phyloP scores from a whole-genome alignment of 2,888 invertebrate species.

The Morinoia aosen region DNA sequence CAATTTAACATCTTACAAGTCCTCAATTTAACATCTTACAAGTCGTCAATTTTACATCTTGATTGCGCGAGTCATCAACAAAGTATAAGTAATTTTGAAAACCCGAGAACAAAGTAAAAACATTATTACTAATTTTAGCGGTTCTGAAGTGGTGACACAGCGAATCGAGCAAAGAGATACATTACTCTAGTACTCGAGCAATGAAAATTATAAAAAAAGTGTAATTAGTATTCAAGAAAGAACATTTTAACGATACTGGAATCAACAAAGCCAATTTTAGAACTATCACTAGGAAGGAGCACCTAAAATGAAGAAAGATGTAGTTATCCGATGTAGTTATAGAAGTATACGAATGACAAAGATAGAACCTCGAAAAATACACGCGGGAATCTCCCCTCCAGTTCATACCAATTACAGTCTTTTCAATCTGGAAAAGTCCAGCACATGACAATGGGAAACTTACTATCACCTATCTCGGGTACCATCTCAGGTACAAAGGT shows the following conservation, averaged over 20 bases:
- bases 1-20: too few relatives aligned
- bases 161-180: background rate
- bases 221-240: background rate
- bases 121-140: background rate
- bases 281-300: background rate
- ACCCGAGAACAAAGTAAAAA: background rate
- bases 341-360: background rate
- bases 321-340: background rate
- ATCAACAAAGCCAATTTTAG: background rate
- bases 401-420: background rate
- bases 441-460: background rate
- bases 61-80: background rate
- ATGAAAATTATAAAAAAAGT: background rate
- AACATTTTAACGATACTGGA: background rate
- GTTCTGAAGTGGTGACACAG: background rate
- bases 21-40: too few relatives aligned
- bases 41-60: background rate
- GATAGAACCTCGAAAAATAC: background rate
- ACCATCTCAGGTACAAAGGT: background rate
- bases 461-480: background rate
- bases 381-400: background rate
- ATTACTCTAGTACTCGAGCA: too few relatives aligned
- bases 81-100: background rate
- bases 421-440: background rate
- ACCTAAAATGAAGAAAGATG: too few relatives aligned